Evolutionary conservation across 2,888 invertebrate species (phyloP).

Genomic region (Azorinus chamasolen): DNA sequence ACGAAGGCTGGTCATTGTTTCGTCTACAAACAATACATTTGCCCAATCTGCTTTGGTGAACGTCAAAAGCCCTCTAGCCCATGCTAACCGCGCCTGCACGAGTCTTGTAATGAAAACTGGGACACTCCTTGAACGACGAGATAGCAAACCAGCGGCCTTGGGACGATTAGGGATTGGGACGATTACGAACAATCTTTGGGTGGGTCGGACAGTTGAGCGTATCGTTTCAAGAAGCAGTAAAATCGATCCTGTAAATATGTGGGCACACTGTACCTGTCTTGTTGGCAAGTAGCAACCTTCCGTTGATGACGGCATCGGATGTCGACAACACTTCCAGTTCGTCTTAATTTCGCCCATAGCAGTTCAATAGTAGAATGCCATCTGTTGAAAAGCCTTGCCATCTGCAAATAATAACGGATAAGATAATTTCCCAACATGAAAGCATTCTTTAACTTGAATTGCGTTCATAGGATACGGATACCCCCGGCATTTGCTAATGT

Average conservation of each 20-base stretch:
- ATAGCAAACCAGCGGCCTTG: conserved; percentile 15
- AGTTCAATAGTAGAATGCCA: conserved; percentile 9
- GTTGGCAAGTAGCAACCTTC: conserved; percentile 14
- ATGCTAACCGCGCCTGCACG: conserved; percentile 7
- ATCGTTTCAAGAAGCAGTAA: neutral
- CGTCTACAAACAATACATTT: conserved; percentile 45
- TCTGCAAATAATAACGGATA: too few species aligned
- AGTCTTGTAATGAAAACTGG: conserved; percentile 17
- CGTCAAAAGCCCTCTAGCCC: too few species aligned
- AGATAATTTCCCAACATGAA: too few species aligned
- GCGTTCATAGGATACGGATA: too few species aligned
- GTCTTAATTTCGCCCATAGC: conserved; percentile 25
- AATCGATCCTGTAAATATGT: conserved; percentile 14
- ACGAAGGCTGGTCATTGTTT: neutral
- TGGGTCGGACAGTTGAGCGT: neutral
- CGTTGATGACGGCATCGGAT: neutral
- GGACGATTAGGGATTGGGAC: conserved; percentile 22
- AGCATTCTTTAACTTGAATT: too few species aligned
- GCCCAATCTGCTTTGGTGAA: too few species aligned
- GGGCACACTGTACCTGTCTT: conserved; percentile 31
- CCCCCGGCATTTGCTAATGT: too few species aligned
- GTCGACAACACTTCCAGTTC: conserved; percentile 34
- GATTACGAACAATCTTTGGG: neutral
- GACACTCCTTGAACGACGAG: conserved; percentile 7
- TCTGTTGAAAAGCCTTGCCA: conserved; percentile 20